Percentiles rank a stretch among this genome's conserved stretches.
Evolutionary conservation across 2,888 invertebrate species (phyloP).

Genomic region (Erebia epiphron): DNA sequence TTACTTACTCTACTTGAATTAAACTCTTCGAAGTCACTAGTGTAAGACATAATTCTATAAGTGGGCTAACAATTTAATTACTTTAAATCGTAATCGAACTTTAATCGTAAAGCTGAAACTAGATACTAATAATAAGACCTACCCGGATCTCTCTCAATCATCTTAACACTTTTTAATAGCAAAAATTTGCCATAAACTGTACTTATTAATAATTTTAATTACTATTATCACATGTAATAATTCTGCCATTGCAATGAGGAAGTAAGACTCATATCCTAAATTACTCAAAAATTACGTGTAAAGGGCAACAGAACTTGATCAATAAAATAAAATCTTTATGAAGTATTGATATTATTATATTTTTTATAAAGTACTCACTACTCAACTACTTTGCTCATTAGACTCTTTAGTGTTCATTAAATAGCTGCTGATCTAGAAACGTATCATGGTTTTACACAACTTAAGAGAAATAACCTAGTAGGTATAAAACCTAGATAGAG

Average conservation of each 20-base stretch:
- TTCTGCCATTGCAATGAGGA: constrained; percentile 27
- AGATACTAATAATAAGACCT: too few species aligned
- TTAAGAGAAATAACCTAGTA: too few species aligned
- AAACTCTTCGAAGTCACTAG: too few species aligned
- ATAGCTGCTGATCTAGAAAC: constrained; percentile 7
- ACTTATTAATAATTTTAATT: constrained; percentile 37
- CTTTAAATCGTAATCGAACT: too few species aligned
- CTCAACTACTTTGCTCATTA: constrained; percentile 15
- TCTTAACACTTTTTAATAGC: not conserved
- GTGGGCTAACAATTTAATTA: too few species aligned
- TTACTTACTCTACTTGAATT: too few species aligned
- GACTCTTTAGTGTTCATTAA: not conserved
- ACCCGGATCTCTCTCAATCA: not conserved
- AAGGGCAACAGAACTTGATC: constrained; percentile 34
- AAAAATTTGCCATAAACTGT: not conserved
- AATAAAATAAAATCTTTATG: constrained; percentile 23
- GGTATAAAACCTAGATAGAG: too few species aligned
- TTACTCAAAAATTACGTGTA: constrained; percentile 18
- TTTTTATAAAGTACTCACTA: constrained; percentile 2
- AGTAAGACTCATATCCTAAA: constrained; percentile 22
- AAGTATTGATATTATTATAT: constrained; percentile 2
- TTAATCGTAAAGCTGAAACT: too few species aligned
- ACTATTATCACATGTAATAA: constrained; percentile 8
- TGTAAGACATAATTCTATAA: too few species aligned
- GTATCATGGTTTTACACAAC: not conserved